Base-by-base conservation (phyloP, 30 jellyfish, hydroid and myxozoan species). In the Aurelia sp. region DNA sequence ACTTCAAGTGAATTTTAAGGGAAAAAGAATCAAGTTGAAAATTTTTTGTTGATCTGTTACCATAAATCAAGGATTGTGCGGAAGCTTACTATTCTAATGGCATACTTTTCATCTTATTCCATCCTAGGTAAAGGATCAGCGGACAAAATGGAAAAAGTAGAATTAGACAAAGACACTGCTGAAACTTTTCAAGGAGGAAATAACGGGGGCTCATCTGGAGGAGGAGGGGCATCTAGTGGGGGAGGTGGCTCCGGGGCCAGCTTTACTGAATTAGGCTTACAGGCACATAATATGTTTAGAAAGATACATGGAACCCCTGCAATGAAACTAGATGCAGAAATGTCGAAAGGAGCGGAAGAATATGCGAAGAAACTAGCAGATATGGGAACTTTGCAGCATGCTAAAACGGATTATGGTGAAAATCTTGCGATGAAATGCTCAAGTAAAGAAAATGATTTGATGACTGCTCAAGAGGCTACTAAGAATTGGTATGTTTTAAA, bases 391-490 rank as follows among this genome's bases (percentile, higher is more conserved):
- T 63, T 80, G 2, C 33, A 58, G 9, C 94, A 81, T 61, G 70
- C 94, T 22, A 84, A 71, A 30, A 35, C 81, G 9, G 72, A 41
- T 8, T 81, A 90, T 69, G 99, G 99, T 1, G 99, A 96, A 73
- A 96, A 84, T 86, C 68, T 90, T 13, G 97, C 96, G 0, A 90
- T 79, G 95, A 90, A 97, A 5, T 96, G 99, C 88, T 51, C 88
- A 16, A 63, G 96, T 35, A 69, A 38, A 24, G 55, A 44, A 44
- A 80, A 81, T 16, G 90, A 65, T 44, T 91, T 86, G 63, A 86
- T 96, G 99, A 60, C 91, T 8, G 99, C 97, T 72, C 96, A 87
- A 35, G 99, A 96, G 61, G 99, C 98, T 0, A 91, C 96, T 13
- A 82, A 92, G 27, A 90, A 80, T 52, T 95, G 99, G 99, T 94